Evolutionary conservation across 2,113 vertebrate genomes (phyloP), one percentile per base, ranked within the genome.

Genomic region (Paralichthys olivaceus): DNA sequence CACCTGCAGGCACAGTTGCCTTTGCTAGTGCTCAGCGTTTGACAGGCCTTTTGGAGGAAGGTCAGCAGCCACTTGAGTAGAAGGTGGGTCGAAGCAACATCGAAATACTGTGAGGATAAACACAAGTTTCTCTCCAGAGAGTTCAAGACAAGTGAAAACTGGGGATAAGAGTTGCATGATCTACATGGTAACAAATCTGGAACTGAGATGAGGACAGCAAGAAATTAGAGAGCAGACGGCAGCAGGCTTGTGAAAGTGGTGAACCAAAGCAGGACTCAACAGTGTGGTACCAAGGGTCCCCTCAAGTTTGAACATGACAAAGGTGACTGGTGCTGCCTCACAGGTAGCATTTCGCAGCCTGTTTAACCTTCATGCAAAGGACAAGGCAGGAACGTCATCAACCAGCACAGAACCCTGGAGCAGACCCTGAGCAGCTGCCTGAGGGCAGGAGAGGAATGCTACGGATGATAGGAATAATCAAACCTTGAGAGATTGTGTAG

Each of bases 231-330:
- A 62, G 73, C 14, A 11, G 19, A 28, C 37, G 9, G 9, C 49
- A 74, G 25, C 60, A 74, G 61, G 25, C 8, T 56, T 19, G 9
- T 74, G 53, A 45, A 49, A 34, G 25, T 20, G 34, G 2, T 32
- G 58, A 63, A 74, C 29, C 13, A 62, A 73, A 19, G 34, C 25
- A 55, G 11, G 7, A 63, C 22, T 34, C 29, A 7, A 40, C 19
- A 3, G 28, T 0, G 1, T 15, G 22, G 22, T 7, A 13, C 14
- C 23, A 13, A 23, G 13, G 20, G 40, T 67, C 26, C 29, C 34
- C 1, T 61, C 13, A 5, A 45, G 13, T 37, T 19, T 7, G 23
- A 6, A 40, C 43, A 22, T 3, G 2, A 19, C 19, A 20, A 20
- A 25, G 34, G 11, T 49, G 37, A 29, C 15, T 32, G 25, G 17